Evolutionary conservation across 2,888 invertebrate species (phyloP).

Genomic region (Pyrochroa serraticornis): DNA sequence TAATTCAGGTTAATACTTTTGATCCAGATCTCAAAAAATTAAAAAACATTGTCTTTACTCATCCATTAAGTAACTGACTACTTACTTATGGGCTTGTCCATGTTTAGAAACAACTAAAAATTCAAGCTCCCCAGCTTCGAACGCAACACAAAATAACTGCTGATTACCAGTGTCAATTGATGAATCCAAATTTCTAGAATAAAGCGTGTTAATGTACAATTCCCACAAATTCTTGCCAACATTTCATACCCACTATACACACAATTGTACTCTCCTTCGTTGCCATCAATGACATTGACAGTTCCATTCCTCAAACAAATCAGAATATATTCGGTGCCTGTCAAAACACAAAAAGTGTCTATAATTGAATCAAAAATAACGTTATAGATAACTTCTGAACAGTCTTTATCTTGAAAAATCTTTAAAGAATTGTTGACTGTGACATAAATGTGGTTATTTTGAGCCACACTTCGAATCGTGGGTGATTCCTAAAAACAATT

Average conservation of each 20-base stretch:
- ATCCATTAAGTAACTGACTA: no score
- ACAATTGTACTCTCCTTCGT: slow-evolving; percentile 3
- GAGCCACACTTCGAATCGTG: slow-evolving; percentile 1
- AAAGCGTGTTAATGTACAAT: background rate
- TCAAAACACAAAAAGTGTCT: slow-evolving; percentile 28
- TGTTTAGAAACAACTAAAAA: background rate
- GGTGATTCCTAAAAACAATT: no score
- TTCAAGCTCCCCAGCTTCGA: no score
- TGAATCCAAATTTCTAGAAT: no score
- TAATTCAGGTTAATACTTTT: no score
- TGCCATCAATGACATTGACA: slow-evolving; percentile 28
- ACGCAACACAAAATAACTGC: no score
- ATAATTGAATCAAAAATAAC: slow-evolving; percentile 25
- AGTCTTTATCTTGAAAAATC: slow-evolving; percentile 31
- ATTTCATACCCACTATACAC: slow-evolving; percentile 28
- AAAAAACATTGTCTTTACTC: no score
- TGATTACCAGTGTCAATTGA: no score
- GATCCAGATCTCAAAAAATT: no score
- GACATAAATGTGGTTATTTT: slow-evolving; percentile 28
- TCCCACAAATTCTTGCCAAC: slow-evolving; percentile 10
- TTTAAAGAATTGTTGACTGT: slow-evolving; percentile 28
- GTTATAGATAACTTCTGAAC: slow-evolving; percentile 28
- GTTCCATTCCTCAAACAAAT: slow-evolving; percentile 32
- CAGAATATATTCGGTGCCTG: slow-evolving; percentile 20
- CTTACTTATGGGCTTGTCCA: background rate